phyloP scores from a whole-genome alignment of 2,113 vertebrate genomes.

The Planiliza haematocheilus region DNA sequence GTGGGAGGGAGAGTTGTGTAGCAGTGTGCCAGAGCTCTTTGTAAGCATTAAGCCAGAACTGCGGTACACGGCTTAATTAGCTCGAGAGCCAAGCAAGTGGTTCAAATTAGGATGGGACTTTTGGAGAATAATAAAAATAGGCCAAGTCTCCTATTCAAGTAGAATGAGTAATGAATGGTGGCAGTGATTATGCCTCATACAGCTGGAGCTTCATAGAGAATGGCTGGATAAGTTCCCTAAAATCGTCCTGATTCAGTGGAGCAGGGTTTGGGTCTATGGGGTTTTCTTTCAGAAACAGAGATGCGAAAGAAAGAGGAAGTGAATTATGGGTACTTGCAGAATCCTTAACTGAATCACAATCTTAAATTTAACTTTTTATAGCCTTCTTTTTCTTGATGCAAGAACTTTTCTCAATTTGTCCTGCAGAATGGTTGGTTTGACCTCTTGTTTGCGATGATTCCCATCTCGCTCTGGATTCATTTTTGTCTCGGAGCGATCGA shows the following conservation, averaged over 20 bases:
- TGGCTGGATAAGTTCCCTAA: conserved; percentile 13
- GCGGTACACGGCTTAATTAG: conserved; percentile 66
- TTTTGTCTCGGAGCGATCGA: conserved; percentile 29
- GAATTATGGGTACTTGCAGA: too few species aligned
- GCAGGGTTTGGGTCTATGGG: conserved; percentile 7
- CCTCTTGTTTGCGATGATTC: conserved; percentile 20
- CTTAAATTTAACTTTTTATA: too few species aligned
- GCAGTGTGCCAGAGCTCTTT: conserved; percentile 58
- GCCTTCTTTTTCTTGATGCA: background rate
- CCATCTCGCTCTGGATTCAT: conserved; percentile 27
- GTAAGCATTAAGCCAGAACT: conserved; percentile 61
- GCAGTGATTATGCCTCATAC: conserved; percentile 38
- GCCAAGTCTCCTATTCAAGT: conserved; percentile 21
- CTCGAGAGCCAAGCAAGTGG: conserved; percentile 61
- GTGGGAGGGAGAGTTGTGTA: conserved; percentile 44
- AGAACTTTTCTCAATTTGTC: conserved; percentile 9
- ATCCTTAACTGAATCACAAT: too few species aligned
- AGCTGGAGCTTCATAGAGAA: conserved; percentile 57
- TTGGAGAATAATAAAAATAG: conserved; percentile 64
- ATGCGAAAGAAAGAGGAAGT: background rate
- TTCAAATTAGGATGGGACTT: conserved; percentile 61
- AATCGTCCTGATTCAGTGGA: conserved; percentile 20
- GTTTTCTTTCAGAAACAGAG: conserved; percentile 3
- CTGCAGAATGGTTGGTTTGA: background rate
- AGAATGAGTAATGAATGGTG: conserved; percentile 51